Evolutionary conservation across 2,888 invertebrate species (phyloP), one percentile per base, ranked within the genome.

Genomic region (Andrena praecox): DNA sequence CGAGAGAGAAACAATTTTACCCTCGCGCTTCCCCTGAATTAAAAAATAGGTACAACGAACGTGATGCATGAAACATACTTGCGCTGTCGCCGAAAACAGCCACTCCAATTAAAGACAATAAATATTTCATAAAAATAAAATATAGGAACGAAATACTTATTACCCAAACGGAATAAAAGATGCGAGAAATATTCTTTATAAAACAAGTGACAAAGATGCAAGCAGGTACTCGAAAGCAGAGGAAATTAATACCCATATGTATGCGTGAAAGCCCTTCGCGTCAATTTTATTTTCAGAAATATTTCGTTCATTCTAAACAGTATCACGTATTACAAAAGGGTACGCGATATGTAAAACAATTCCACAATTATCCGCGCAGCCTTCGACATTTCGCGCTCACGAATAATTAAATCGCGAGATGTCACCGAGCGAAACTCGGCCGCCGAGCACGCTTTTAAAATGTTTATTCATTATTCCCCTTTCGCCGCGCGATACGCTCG

Each of bases 401-500:
- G 54, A 27, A 68, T 63, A 68, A 68, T 62, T 76, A 68, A 79
- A 77, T 69, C 50, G 54, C n/a, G 31, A 71, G 62, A 77, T 71
- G 59, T 64, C 24, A 16, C 3, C 33, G 1, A 63, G 33, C 10
- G 42, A 8, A 27, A 20, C 8, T 20, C 24, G 10, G 12, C 12
- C 7, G 64, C 42, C 8, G 29, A 24, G 7, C 31, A 29, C 10
- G 27, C 12, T 29, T 56, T 69, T 24, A 24, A 59, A 70, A 70
- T 59, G 16, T 56, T 35, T 64, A 52, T 64, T 76, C 35, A 52
- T 66, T 50, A 27, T 29, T 8, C 56, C 29, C 24, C 2, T 12
- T 12, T 16, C n/a, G 56, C 24, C 10, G 24, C 24, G 24, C 10
- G 16, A 42, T 16, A 42, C 42, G 42, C 42, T 42, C 20, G 10